These are phyloP conservation scores for Neelides sp. DNA, from an alignment of 1,140 invertebrate species.

Conservation along the genomic window DNA sequence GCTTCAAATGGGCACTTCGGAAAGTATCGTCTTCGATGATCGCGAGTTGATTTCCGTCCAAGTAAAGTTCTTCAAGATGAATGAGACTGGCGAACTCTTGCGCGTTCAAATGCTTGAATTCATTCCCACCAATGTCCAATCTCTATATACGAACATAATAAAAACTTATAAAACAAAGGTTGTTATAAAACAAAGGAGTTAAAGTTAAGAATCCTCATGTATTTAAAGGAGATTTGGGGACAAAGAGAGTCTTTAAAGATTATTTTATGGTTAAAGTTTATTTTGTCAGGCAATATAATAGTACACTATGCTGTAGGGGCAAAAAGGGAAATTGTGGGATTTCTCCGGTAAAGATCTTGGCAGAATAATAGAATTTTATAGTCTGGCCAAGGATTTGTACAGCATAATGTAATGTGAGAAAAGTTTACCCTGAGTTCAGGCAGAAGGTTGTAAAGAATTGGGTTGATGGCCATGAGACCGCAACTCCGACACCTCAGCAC, in stretches of 20 bases:
- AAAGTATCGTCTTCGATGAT: constrained; percentile 55
- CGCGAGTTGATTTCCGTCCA: constrained; percentile 59
- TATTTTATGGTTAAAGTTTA: too few relatives aligned
- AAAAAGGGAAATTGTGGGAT: too few relatives aligned
- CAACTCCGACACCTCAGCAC: constrained; percentile 54
- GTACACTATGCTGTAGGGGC: not conserved
- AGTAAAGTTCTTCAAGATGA: constrained; percentile 47
- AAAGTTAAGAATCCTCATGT: too few relatives aligned
- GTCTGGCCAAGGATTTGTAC: not conserved
- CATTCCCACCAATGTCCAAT: constrained; percentile 62
- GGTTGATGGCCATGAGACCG: constrained; percentile 55
- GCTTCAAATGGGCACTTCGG: constrained; percentile 40
- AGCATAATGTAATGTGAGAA: not conserved
- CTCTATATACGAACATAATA: constrained; percentile 35
- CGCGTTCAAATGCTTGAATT: constrained; percentile 58
- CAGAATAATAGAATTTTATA: not conserved
- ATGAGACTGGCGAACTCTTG: constrained; percentile 56
- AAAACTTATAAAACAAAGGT: not conserved
- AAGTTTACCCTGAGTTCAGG: constrained; percentile 40
- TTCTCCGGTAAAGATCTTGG: not conserved
- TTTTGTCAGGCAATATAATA: not conserved
- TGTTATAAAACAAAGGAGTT: not conserved
- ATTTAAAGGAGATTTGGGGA: too few relatives aligned
- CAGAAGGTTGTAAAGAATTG: constrained; percentile 58
- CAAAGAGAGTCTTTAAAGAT: too few relatives aligned